Evolutionary conservation across 2,888 invertebrate genomes (phyloP), one percentile per base, ranked within the genome.

Genomic region (Poecilus cupreus): DNA sequence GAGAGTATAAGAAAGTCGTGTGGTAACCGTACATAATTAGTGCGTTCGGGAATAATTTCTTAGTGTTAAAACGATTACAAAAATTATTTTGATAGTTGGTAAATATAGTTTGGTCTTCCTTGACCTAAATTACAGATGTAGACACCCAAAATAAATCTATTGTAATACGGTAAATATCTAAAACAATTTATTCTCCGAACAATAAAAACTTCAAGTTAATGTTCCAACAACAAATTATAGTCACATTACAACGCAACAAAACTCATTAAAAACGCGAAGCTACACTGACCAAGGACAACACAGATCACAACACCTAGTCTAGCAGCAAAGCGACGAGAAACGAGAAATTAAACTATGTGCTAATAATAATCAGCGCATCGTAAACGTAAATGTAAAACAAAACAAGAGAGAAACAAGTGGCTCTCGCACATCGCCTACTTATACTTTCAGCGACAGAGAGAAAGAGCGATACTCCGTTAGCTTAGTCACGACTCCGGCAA

Each of bases 381-480:
- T 60, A 60, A 60, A 54, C 54, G 49, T 49, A 49, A 49, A 49
- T 6, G 49, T 49, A 54, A 60, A 68, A 68, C 37, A 68, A 68
- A 68, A 68, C 39, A 51, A 51, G 18, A 43, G 37, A 68, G 37
- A 68, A 68, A 68, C 64, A 68, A 68, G 64, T 37, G 64, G 37
- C 64, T 68, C 37, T 68, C 32, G 64, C 37, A 68, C 64, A 68
- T 68, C 64, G 64, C 64, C 64, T 68, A 68, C 64, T 68, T 68
- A 68, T 68, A 68, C 64, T 68, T 68, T 68, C 64, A 68, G 64
- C 64, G 32, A 68, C 37, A 68, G 64, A 68, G 64, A 37, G 64
- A 68, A 68, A 68, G 64, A 68, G 64, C 64, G n/a, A 68, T 68
- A 37, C 16, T 32, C 72, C 72, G 72, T 72, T 72, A 72, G 72